Evolutionary conservation across 2,113 vertebrate genomes (phyloP).

Genomic region (Phylloscopus whistleri): DNA sequence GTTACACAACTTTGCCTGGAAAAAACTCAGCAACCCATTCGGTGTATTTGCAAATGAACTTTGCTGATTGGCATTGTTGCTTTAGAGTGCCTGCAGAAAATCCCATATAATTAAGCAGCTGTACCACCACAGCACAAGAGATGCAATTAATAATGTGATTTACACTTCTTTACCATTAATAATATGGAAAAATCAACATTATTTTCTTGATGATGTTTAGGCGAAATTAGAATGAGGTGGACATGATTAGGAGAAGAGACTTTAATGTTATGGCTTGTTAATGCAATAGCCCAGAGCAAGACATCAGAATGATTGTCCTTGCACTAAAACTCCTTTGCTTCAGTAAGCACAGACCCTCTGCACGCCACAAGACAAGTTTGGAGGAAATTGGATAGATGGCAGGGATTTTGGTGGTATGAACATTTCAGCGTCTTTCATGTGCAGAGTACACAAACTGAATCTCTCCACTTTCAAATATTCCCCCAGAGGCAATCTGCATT

Average conservation of each 20-base stretch:
- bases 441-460: slow-evolving; percentile 65
- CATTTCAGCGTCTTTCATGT: slow-evolving; percentile 60
- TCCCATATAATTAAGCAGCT: slow-evolving; percentile 3
- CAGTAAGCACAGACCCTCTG: slow-evolving; percentile 57
- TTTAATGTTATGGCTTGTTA: slow-evolving; percentile 54
- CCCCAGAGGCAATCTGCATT: slow-evolving; percentile 67
- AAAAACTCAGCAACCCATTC: slow-evolving; percentile 6
- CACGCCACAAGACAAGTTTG: slow-evolving; percentile 22
- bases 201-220: slow-evolving; percentile 15
- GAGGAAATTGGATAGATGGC: slow-evolving; percentile 58
- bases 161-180: slow-evolving; percentile 24
- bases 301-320: slow-evolving; percentile 54
- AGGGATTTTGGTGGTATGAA: slow-evolving; percentile 55
- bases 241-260: slow-evolving; percentile 29
- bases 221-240: slow-evolving; percentile 44
- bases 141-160: slow-evolving; percentile 25
- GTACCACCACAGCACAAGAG: not conserved
- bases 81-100: slow-evolving; percentile 12
- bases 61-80: slow-evolving; percentile 15
- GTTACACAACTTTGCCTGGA: slow-evolving; percentile 7
- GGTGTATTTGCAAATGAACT: slow-evolving; percentile 22
- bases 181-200: slow-evolving; percentile 37
- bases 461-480: slow-evolving; percentile 59
- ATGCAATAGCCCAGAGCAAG: slow-evolving; percentile 48
- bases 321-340: slow-evolving; percentile 62